phyloP scores from a whole-genome alignment of 2,113 vertebrate species.

The Machaerirhynchus nigripectus region DNA sequence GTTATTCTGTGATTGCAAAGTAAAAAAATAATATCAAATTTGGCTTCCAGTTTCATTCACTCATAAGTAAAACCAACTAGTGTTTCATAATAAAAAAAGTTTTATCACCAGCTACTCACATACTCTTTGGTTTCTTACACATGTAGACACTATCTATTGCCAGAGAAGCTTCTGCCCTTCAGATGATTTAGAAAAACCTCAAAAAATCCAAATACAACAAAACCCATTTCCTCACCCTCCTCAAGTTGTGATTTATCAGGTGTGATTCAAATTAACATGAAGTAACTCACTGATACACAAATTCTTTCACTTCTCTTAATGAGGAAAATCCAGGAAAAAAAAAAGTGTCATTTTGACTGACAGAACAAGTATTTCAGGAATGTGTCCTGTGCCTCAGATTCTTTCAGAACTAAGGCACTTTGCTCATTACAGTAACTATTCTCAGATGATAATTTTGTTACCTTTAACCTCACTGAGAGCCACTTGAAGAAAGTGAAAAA shows the following conservation, averaged over 20 bases:
- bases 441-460: constrained; percentile 4
- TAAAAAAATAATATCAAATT: neutral
- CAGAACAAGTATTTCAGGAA: constrained; percentile 10
- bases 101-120: neutral
- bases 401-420: neutral
- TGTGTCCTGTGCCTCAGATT: neutral
- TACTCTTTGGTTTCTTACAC: neutral
- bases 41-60: neutral
- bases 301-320: neutral
- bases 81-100: neutral
- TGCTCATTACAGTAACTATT: neutral
- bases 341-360: neutral
- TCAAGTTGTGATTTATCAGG: neutral
- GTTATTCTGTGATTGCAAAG: neutral
- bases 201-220: neutral
- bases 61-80: neutral
- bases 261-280: neutral
- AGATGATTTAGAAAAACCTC: neutral
- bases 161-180: neutral
- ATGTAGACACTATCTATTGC: neutral
- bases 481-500: neutral
- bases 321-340: neutral
- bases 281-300: neutral
- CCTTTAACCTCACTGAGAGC: neutral
- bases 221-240: neutral